Percentiles rank a stretch among this genome's conserved stretches.
phyloP scores from a whole-genome alignment of 64 coral and sea anemone species.

The Exaiptasia diaphana region DNA sequence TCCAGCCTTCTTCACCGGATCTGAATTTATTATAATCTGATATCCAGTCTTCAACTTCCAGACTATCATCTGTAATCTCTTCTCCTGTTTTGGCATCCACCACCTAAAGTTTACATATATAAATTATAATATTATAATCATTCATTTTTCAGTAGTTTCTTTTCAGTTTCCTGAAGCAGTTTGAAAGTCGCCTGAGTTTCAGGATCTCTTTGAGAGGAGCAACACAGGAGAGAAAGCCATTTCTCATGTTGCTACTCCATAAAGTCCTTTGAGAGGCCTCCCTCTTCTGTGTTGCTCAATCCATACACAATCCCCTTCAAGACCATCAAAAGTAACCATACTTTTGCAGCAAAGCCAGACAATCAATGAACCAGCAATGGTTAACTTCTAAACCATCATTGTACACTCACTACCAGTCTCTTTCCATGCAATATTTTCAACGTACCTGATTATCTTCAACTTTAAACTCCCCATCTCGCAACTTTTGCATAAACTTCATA shows the following conservation, averaged over 20 bases:
- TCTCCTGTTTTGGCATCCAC: slow-evolving; percentile 75
- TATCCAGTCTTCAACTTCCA: slow-evolving; percentile 62
- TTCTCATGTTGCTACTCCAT: no score
- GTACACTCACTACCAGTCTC: no score
- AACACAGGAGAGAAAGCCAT: no score
- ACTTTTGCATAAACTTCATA: slow-evolving; percentile 98
- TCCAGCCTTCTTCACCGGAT: slow-evolving; percentile 59
- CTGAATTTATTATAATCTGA: slow-evolving; percentile 81
- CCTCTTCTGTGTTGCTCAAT: no score
- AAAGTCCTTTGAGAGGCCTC: no score
- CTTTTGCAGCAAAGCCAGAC: no score
- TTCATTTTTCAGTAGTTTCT: neutral
- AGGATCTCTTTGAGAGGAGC: neutral
- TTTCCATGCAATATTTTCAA: slow-evolving; percentile 1
- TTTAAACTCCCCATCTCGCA: slow-evolving; percentile 91
- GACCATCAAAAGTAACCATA: no score
- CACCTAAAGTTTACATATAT: slow-evolving; percentile 31
- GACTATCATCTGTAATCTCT: slow-evolving; percentile 48
- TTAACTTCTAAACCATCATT: no score
- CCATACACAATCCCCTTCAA: no score
- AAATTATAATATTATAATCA: neutral
- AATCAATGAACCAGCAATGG: no score
- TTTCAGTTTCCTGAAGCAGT: neutral
- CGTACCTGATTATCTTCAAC: slow-evolving; percentile 97
- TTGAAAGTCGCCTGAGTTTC: neutral